Evolutionary conservation across 2,888 invertebrate species (phyloP).

Genomic region (Invenusta paracnida): DNA sequence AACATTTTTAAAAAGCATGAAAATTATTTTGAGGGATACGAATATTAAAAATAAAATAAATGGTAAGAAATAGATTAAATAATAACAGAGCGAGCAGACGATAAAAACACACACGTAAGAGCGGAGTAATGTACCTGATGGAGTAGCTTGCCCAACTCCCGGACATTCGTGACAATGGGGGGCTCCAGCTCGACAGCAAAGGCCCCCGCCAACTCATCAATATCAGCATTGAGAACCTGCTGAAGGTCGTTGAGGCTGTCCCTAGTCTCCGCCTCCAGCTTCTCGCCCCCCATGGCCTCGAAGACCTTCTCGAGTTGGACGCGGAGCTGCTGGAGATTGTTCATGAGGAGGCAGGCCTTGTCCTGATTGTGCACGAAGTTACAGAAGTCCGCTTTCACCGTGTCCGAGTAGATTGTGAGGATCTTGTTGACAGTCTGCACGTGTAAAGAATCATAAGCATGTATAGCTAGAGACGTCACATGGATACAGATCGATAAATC

Average conservation of each 20-base stretch:
- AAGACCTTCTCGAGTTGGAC: constrained; percentile 99
- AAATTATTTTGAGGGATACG: background rate
- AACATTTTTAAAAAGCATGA: too few species aligned
- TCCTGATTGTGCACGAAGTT: constrained; percentile 83
- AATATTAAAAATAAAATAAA: background rate
- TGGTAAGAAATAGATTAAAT: background rate
- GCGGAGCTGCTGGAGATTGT: constrained; percentile 95
- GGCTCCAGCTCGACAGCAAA: constrained; percentile 76
- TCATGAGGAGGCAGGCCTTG: constrained; percentile 99
- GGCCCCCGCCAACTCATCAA: constrained; percentile 87
- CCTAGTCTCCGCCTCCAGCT: constrained; percentile 54
- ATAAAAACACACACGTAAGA: background rate
- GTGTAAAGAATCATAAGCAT: too few species aligned
- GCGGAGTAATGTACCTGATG: constrained; percentile 67
- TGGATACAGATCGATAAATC: background rate
- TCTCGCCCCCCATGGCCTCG: constrained; percentile 97
- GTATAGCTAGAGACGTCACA: too few species aligned
- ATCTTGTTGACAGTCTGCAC: constrained; percentile 86
- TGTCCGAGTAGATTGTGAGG: constrained; percentile 90
- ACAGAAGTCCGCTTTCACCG: constrained; percentile 91
- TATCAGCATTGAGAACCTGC: constrained; percentile 81
- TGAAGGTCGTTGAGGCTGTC: constrained; percentile 76
- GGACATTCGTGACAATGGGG: constrained; percentile 64
- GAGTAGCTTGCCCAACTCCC: constrained; percentile 81
- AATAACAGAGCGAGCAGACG: background rate